Evolutionary conservation across 1,140 invertebrate species (phyloP), one percentile per base, ranked within the genome.

Genomic region (Drosophila pseudoananassae): DNA sequence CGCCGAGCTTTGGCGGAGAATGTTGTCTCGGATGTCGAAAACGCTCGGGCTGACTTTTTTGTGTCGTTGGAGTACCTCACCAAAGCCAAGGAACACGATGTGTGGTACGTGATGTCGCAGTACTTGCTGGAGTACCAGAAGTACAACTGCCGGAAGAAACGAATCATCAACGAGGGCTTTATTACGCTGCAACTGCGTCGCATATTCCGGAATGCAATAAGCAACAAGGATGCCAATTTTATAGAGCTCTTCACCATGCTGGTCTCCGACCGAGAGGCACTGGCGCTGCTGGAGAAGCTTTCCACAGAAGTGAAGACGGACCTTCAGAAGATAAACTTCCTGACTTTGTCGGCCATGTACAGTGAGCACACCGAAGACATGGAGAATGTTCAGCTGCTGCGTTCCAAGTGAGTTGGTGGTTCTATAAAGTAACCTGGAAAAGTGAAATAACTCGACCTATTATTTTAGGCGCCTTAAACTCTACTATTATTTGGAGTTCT

Each of bases 281-380:
- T 61, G 10, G 68, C 59, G 3, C 31, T 77, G 17, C 43, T 92
- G 5, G 71, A 91, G 1, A 83, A 83, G 23, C 70, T 92, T 0
- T 59, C 77, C 1, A 69, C 53, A 15, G 85, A 91, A 31, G 58
- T 92, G 7, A 92, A 89, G 58, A 79, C 79, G 0, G 90, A 90
- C 63, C 78, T 85, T 29, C 88, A 91, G 27, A 91, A 72, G 45
- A 76, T 92, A 8, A 82, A 91, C 33, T 84, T 81, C 38, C 68
- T 91, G 1, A 91, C 79, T 1, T 64, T 92, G 4, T 82, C 85
- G 0, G 90, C 91, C 53, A 91, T 91, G 89, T 92, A 92, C 61
- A 71, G 73, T 45, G 74, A 81, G 8, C 57, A 85, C 20, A 66
- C 80, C 9, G 82, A 77, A 3, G 80, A 91, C 17, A 64, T 51